Base-by-base conservation (phyloP, 1,140 invertebrate species). In the Sinella curviseta region DNA sequence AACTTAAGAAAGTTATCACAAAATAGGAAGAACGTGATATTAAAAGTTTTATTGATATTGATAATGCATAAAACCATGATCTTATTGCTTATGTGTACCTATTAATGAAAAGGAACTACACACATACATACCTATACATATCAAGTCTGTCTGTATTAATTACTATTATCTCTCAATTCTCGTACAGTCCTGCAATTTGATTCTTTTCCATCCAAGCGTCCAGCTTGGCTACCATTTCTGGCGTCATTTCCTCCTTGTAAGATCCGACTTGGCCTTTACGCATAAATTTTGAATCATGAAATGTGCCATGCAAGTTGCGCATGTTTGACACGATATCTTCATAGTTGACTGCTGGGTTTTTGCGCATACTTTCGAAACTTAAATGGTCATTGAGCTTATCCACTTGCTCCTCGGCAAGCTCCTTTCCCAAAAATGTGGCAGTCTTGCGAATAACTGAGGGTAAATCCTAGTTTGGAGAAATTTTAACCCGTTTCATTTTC, bases 241-340 rank as follows among this genome's bases (percentile, higher is more conserved):
- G 17, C 2, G 90, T 90, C 91, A 96, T 94, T 80, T 93, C 90
- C 86, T 94, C 94, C 80, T 90, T 92, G 92, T 94, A 95, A 84
- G 95, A 94, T 0, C 94, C 94, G 34, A 95, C 91, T 86, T 92
- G 89, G 0, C 94, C 94, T 84, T 94, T 94, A 17, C 94, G 88
- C 76, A 95, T 94, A 84, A 95, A 94, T 28, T 87, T 85, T 75
- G 90, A 88, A 73, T 83, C 82, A 8, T 34, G 16, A 17, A 33
- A 30, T 0, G n/a, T 65, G 30, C 39, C 28, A 73, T 76, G 36
- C 74, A 82, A 75, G 26, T 82, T 80, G 16, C 87, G 84, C 0
- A 86, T 84, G 0, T 85, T 84, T 28, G 82, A 35, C 4, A 75
- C 70, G 0, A 65, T 85, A 65, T 85, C 85, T 55, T 88, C 89